phyloP scores from a whole-genome alignment of 2,113 vertebrate genomes.

The Lepus europaeus region DNA sequence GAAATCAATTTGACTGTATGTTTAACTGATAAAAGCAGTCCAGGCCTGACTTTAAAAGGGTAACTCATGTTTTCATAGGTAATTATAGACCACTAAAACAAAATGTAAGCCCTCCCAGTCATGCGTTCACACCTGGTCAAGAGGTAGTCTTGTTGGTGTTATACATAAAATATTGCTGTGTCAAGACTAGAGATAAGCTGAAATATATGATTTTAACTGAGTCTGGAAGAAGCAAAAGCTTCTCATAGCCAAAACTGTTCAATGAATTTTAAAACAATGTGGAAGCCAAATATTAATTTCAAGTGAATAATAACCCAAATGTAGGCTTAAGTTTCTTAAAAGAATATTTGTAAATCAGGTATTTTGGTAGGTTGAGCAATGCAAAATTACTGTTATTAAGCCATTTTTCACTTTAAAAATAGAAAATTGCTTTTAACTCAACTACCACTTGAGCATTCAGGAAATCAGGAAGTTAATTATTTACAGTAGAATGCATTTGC shows the following conservation, averaged over 20 bases:
- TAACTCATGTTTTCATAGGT: background rate
- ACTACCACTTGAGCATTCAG: background rate
- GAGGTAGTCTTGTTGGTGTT: background rate
- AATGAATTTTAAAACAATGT: background rate
- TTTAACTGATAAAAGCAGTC: background rate
- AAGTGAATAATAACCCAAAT: constrained; percentile 11
- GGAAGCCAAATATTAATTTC: background rate
- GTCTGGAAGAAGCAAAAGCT: background rate
- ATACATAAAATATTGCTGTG: background rate
- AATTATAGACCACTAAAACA: constrained; percentile 18
- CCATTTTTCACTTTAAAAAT: background rate
- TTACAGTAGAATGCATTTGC: background rate
- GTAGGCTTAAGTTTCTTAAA: background rate
- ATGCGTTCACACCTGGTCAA: background rate
- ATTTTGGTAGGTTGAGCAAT: background rate
- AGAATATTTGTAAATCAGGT: background rate
- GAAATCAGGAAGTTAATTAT: background rate
- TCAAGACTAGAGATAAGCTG: background rate
- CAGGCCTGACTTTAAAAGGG: background rate
- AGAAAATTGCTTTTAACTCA: background rate
- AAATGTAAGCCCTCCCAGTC: background rate
- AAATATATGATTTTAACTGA: constrained; percentile 20
- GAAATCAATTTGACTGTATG: background rate
- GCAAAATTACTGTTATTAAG: constrained; percentile 22
- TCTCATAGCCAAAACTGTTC: background rate